phyloP scores from a whole-genome alignment of 2,888 invertebrate species.

The Yponomeuta evonymella region DNA sequence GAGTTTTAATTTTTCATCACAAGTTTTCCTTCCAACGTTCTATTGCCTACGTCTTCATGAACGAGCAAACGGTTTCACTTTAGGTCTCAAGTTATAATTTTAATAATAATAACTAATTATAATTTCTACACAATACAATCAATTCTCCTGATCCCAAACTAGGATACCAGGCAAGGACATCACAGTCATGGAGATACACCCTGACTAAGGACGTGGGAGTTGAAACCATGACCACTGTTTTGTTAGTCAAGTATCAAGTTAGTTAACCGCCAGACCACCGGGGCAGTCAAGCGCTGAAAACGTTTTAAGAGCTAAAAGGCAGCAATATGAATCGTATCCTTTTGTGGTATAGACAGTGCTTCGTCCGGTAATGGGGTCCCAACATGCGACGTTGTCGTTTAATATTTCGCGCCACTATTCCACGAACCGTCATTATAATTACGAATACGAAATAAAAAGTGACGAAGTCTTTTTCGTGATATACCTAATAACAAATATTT shows the following conservation, averaged over 20 bases:
- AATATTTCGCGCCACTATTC: constrained; percentile 30
- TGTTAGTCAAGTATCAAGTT: too few relatives aligned
- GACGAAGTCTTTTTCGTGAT: background rate
- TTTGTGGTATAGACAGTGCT: constrained; percentile 49
- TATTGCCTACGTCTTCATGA: background rate
- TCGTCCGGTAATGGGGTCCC: constrained; percentile 41
- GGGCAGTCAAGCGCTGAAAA: background rate
- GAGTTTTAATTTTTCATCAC: too few relatives aligned
- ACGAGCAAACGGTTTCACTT: background rate
- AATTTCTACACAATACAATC: too few relatives aligned
- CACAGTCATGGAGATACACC: too few relatives aligned
- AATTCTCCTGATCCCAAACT: too few relatives aligned
- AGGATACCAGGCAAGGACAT: too few relatives aligned
- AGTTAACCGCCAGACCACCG: background rate
- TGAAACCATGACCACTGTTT: too few relatives aligned
- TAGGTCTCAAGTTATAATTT: too few relatives aligned
- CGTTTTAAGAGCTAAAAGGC: background rate
- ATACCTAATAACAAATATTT: too few relatives aligned
- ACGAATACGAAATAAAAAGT: background rate
- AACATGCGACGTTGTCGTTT: constrained; percentile 57
- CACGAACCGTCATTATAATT: background rate
- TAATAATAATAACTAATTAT: too few relatives aligned
- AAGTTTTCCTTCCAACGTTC: too few relatives aligned
- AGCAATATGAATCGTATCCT: constrained; percentile 49
- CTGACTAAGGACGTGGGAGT: too few relatives aligned